These are phyloP conservation scores for Tetranychus truncatus DNA, from an alignment of 2,888 invertebrate species.

Conservation along the genomic window DNA sequence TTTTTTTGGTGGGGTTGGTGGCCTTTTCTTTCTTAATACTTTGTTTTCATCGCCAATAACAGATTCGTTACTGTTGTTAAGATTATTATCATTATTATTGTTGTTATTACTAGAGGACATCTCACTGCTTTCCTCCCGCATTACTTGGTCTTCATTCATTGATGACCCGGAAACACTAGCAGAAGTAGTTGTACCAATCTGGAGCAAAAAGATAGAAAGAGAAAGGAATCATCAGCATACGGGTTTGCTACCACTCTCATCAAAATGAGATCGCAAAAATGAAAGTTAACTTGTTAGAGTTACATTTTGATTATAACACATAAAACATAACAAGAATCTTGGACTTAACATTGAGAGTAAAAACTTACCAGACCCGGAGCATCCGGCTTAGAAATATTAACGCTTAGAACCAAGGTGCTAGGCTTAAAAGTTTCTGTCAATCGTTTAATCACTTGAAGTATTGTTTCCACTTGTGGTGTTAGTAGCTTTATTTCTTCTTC, in stretches of 20 bases:
- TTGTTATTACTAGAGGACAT: background rate
- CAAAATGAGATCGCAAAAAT: background rate
- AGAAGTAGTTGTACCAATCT: background rate
- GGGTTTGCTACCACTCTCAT: background rate
- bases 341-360: too few relatives aligned
- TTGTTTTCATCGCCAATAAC: background rate
- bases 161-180: background rate
- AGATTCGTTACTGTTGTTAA: background rate
- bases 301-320: background rate
- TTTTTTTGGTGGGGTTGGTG: constrained; percentile 23
- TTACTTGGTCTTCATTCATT: background rate
- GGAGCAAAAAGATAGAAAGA: background rate
- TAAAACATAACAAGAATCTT: background rate
- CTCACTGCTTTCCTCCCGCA: background rate
- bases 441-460: background rate
- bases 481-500: background rate
- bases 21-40: constrained; percentile 18
- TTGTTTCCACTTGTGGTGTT: background rate
- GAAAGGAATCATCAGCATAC: background rate
- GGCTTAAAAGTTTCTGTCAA: background rate
- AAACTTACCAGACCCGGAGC: background rate
- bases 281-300: background rate
- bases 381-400: background rate
- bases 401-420: background rate
- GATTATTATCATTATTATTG: background rate